Base-by-base conservation (phyloP, 37 sponge, comb jelly and placozoan genomes). In the Hexactinellida sp. region DNA sequence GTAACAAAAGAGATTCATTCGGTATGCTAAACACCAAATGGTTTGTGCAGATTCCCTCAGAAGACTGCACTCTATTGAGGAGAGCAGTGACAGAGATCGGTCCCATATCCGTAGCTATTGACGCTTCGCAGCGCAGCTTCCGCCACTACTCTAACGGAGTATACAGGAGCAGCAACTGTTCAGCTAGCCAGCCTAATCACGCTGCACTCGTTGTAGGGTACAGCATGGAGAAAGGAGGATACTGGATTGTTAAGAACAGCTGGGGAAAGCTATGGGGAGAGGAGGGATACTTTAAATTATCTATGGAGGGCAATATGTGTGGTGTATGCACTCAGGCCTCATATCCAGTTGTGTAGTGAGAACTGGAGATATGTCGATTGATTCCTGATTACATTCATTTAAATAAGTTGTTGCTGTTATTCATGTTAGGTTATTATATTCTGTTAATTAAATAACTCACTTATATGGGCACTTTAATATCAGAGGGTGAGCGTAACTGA, bases 231-330 rank as follows among this genome's bases (percentile, higher is more conserved):
- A 16, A 16, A 16, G 16, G 52, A 19, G 52, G 52, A 19, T 47
- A 47, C 16, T 47, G 52, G 52, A 47, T 47, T 47, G 52, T 47
- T 47, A 47, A 47, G 52, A 47, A 47, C 55, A 93, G 94, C 87
- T 96, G 96, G 96, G 92, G 92, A 7, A 84, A 87, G 13, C 23
- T 37, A 24, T 96, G 96, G 96, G 96, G 96, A 0, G 85, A 83
- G 55, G 38, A 84, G 13, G 96, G 96, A 0, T 96, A 91, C 90
- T 54, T 96, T 87, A 88, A 54, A 88, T 90, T 96, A 90, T 41
- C 55, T 30, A 63, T 92, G 16, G 55, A 55, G 36, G 55, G 82
- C 38, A 95, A 96, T 86, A 88, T 88, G 55, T 96, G 96, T 83
- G 96, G 96, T 25, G 89, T 96, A 47, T 92, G 94, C 32, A 89